These are phyloP conservation scores for Psilanteris sp. DNA, from an alignment of 1,140 invertebrate genomes.

Conservation along the genomic window DNA sequence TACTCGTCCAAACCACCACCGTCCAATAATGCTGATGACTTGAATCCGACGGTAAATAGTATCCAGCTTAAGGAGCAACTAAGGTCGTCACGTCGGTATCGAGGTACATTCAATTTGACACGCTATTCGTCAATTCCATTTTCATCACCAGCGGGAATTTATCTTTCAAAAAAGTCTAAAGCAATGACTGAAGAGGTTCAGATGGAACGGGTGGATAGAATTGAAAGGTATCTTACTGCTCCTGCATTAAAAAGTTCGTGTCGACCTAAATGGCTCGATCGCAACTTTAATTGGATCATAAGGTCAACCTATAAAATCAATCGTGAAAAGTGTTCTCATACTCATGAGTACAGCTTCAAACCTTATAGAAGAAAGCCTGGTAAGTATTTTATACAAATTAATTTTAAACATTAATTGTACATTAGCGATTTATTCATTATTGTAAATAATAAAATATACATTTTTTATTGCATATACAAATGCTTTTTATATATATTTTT, in stretches of 20 bases:
- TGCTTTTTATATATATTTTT: too few species aligned
- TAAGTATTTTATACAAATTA: slow-evolving; percentile 65
- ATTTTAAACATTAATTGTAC: too few species aligned
- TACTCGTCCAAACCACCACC: slow-evolving; percentile 54
- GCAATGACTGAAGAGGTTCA: slow-evolving; percentile 79
- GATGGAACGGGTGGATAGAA: slow-evolving; percentile 80
- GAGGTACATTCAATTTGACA: slow-evolving; percentile 77
- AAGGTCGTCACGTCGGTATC: slow-evolving; percentile 76
- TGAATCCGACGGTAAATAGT: neutral
- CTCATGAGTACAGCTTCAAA: slow-evolving; percentile 79
- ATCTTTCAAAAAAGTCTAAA: slow-evolving; percentile 79
- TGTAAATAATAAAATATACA: too few species aligned
- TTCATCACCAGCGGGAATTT: slow-evolving; percentile 81
- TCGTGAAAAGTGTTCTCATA: slow-evolving; percentile 76
- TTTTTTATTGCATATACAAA: too few species aligned
- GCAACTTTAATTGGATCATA: slow-evolving; percentile 70
- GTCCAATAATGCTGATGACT: slow-evolving; percentile 13
- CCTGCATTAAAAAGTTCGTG: slow-evolving; percentile 73
- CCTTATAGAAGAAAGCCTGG: slow-evolving; percentile 72
- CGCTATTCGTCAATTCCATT: slow-evolving; percentile 80
- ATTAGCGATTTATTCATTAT: too few species aligned
- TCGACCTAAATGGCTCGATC: slow-evolving; percentile 79
- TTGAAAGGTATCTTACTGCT: slow-evolving; percentile 80
- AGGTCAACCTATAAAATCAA: slow-evolving; percentile 76
- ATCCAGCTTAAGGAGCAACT: slow-evolving; percentile 50